phyloP scores from a whole-genome alignment of 92 coral and sea anemone species.

The Epizoanthus illoricatus region DNA sequence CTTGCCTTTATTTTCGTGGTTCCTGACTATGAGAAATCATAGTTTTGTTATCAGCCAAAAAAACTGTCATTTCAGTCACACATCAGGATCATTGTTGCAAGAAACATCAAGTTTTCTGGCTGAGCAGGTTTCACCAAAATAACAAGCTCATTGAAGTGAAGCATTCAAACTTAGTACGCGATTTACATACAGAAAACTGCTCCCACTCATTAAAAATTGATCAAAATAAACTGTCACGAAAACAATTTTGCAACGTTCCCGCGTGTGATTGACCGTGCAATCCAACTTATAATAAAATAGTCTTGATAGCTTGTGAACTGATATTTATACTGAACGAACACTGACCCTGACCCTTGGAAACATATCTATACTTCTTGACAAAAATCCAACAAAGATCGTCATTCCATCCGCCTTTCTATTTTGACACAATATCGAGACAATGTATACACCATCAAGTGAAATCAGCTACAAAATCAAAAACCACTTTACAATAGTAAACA shows the following conservation, averaged over 20 bases:
- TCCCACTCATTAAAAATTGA: slow-evolving; percentile 18
- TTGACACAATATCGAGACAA: not conserved
- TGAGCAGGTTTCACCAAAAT: not conserved
- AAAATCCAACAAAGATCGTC: not conserved
- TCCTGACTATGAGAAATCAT: not conserved
- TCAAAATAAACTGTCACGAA: slow-evolving; percentile 34
- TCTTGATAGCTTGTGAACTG: not conserved
- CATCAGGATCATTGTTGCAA: not conserved
- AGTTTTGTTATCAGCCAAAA: not conserved
- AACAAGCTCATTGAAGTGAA: not conserved
- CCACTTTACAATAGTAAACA: slow-evolving; percentile 16
- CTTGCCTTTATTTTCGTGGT: too few relatives aligned
- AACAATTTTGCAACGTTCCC: not conserved
- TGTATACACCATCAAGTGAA: not conserved
- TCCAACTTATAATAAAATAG: not conserved
- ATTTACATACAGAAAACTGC: slow-evolving; percentile 13
- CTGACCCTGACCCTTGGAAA: not conserved
- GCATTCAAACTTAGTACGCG: slow-evolving; percentile 1
- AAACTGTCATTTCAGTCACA: not conserved
- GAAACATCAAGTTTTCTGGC: not conserved
- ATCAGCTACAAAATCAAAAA: slow-evolving; percentile 6
- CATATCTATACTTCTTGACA: not conserved
- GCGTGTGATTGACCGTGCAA: not conserved
- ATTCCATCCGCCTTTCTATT: not conserved
- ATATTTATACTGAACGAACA: not conserved